Evolutionary conservation across 1,140 invertebrate genomes (phyloP).

Genomic region (Lepeophtheirus salmonis): DNA sequence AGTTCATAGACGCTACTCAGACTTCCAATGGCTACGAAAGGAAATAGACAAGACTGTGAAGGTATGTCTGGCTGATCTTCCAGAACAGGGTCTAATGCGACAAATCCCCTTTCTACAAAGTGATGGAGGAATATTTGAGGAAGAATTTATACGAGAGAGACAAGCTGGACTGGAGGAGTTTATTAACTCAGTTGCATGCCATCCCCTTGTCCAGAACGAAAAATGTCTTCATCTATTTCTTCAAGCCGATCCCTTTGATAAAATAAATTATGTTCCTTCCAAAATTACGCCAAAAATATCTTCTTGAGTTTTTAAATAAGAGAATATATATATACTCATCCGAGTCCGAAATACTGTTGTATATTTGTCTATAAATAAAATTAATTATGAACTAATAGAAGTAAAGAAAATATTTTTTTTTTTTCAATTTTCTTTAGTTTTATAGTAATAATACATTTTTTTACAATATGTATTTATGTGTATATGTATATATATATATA

Average conservation of each 20-base stretch:
- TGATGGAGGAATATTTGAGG: constrained; percentile 43
- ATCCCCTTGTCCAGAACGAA: constrained; percentile 42
- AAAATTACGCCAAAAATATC: too few species aligned
- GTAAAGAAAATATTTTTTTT: too few species aligned
- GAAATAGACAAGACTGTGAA: constrained; percentile 36
- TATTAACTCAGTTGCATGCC: constrained; percentile 39
- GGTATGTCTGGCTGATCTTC: constrained; percentile 38
- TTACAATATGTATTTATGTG: too few species aligned
- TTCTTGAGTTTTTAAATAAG: too few species aligned
- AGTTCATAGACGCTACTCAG: constrained; percentile 38
- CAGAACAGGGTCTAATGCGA: constrained; percentile 37
- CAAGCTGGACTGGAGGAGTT: constrained; percentile 37
- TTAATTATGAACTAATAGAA: too few species aligned
- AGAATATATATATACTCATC: too few species aligned
- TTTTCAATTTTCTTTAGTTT: too few species aligned
- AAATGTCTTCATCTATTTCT: constrained; percentile 36
- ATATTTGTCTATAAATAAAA: too few species aligned
- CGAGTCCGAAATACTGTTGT: too few species aligned
- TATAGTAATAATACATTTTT: too few species aligned
- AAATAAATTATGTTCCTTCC: too few species aligned
- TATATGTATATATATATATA: too few species aligned
- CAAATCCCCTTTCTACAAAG: constrained; percentile 36
- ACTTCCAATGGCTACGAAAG: constrained; percentile 41
- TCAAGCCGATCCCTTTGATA: neutral
- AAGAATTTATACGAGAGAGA: constrained; percentile 40